Percentiles rank a stretch among this genome's conserved stretches.
Conservation (phyloP, 2,113 vertebrate genomes). For the Dasyornis broadbenti region DNA sequence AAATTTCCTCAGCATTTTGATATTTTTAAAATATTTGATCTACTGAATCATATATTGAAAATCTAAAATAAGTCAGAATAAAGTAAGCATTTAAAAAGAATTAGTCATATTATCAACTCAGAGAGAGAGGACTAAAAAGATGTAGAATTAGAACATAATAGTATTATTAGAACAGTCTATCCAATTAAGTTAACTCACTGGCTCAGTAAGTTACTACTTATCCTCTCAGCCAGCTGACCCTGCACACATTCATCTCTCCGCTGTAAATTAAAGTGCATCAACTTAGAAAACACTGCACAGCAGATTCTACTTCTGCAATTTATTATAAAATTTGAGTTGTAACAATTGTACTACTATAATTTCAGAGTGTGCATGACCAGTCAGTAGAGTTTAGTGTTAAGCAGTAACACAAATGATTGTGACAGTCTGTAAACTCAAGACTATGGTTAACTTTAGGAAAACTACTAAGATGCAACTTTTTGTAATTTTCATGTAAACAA, state of each 20-base stretch:
- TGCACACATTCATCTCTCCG: not conserved
- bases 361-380: not conserved
- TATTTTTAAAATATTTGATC: not conserved
- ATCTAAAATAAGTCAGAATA: not conserved
- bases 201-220: slow-evolving; percentile 13
- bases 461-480: not conserved
- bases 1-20: not conserved
- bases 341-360: not conserved
- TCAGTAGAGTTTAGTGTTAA: not conserved
- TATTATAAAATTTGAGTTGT: not conserved
- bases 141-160: slow-evolving; percentile 23
- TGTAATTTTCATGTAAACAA: not conserved
- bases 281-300: not conserved
- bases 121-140: slow-evolving; percentile 30
- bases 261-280: not conserved
- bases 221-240: not conserved
- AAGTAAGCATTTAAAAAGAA: not conserved
- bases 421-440: not conserved
- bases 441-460: not conserved
- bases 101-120: not conserved
- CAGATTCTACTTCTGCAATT: not conserved
- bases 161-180: slow-evolving; percentile 6
- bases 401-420: not conserved
- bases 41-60: not conserved
- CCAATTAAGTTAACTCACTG: slow-evolving; percentile 34